These are phyloP conservation scores for Chrysaora quinquecirrha DNA, from an alignment of 30 jellyfish, hydroid and myxozoan genomes.

Conservation along the genomic window DNA sequence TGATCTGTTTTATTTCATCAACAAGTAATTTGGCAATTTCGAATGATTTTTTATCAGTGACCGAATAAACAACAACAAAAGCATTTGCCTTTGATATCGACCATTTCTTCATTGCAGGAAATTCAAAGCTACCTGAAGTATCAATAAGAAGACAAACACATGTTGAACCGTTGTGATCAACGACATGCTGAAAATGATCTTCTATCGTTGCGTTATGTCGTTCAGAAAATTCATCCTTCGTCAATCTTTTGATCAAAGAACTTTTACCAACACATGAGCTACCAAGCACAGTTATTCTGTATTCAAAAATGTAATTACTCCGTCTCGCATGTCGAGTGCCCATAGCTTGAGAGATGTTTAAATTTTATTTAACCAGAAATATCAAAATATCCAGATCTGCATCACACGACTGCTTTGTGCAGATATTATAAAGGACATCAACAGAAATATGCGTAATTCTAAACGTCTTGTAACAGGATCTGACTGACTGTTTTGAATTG, in stretches of 20 bases:
- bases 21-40: constrained; percentile 75
- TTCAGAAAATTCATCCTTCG: constrained; percentile 65
- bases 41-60: constrained; percentile 82
- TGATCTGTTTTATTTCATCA: constrained; percentile 71
- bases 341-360: too few relatives aligned
- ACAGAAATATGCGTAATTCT: neutral
- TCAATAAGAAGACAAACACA: constrained; percentile 94
- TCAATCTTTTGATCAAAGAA: constrained; percentile 75
- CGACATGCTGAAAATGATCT: constrained; percentile 93
- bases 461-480: neutral
- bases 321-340: constrained; percentile 73
- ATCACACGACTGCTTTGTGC: too few relatives aligned
- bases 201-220: constrained; percentile 82
- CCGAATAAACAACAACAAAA: constrained; percentile 87
- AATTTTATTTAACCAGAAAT: too few relatives aligned
- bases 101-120: constrained; percentile 97
- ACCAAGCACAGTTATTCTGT: constrained; percentile 94
- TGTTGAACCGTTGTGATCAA: constrained; percentile 80
- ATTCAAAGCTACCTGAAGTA: constrained; percentile 95
- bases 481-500: neutral
- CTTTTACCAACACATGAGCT: constrained; percentile 87
- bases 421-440: too few relatives aligned
- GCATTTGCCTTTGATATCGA: constrained; percentile 93
- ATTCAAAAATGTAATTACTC: constrained; percentile 90
- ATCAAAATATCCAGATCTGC: too few relatives aligned